A percentile compares a stretch with the other conserved stretches of the same genome.
Conservation (phyloP, 2,797 vertebrate genomes). For the Clamator glandarius region DNA sequence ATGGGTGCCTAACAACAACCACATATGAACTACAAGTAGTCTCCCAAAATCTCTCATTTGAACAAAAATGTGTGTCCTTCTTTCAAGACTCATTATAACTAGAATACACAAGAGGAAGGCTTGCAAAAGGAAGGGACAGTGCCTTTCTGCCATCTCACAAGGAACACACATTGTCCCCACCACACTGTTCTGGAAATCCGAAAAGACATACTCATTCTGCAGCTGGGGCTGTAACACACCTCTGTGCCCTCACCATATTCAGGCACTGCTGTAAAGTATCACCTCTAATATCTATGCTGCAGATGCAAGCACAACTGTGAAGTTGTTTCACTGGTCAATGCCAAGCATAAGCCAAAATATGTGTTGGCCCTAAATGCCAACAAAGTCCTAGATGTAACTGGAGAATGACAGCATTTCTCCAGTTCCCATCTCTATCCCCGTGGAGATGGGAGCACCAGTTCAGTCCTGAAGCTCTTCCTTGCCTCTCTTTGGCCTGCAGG, state of each 20-base stretch:
- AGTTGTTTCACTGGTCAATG: neutral
- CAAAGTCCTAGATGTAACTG: neutral
- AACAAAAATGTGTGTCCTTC: neutral
- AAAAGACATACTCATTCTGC: neutral
- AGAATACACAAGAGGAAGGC: neutral
- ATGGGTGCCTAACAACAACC: neutral
- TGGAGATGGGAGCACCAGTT: too few relatives aligned
- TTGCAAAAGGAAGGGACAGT: neutral
- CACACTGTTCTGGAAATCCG: fast-evolving
- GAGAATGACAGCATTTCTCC: neutral
- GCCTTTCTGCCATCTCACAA: neutral
- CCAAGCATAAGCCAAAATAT: neutral
- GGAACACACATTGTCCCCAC: neutral
- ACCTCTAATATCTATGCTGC: neutral
- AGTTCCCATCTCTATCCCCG: neutral
- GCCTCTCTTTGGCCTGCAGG: neutral
- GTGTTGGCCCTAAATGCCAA: neutral
- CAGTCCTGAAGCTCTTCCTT: neutral
- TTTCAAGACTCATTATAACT: neutral
- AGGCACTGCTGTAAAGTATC: neutral
- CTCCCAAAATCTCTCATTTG: neutral
- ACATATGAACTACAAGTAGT: fast-evolving
- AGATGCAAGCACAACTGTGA: neutral
- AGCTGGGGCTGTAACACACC: neutral
- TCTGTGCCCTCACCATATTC: neutral